These are phyloP conservation scores for Hiodon tergisus DNA, from an alignment of 2,113 vertebrate genomes.

Conservation along the genomic window DNA sequence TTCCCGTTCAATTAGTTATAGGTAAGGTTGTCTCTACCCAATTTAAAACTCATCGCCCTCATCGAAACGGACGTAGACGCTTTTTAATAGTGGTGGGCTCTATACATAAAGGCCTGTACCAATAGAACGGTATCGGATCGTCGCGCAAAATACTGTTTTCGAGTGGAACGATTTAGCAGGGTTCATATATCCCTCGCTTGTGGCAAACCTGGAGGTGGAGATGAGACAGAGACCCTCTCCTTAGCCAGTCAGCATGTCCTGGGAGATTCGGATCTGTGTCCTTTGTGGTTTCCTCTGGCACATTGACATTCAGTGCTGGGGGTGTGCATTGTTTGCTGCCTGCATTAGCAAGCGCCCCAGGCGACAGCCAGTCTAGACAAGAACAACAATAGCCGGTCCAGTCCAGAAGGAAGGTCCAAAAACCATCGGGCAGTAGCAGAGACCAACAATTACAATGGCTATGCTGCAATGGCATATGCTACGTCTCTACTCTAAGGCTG, in stretches of 20 bases:
- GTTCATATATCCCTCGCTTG: neutral
- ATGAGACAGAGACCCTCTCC: neutral
- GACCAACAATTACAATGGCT: neutral
- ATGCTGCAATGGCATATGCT: too few relatives aligned
- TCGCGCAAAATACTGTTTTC: neutral
- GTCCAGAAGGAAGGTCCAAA: neutral
- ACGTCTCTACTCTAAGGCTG: too few relatives aligned
- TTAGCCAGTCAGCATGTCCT: constrained; percentile 2
- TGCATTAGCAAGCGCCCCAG: constrained; percentile 2
- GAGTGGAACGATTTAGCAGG: neutral
- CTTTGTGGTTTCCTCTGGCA: neutral
- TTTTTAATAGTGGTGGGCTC: too few relatives aligned
- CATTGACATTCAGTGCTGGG: constrained; percentile 17
- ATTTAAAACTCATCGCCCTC: too few relatives aligned
- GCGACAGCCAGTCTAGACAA: constrained; percentile 29
- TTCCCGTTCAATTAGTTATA: too few relatives aligned
- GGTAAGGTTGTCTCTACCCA: too few relatives aligned
- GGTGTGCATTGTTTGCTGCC: constrained; percentile 9
- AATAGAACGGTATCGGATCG: too few relatives aligned
- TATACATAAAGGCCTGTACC: too few relatives aligned
- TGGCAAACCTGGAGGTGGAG: neutral
- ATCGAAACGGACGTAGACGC: too few relatives aligned
- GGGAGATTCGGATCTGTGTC: neutral
- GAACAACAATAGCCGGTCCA: constrained; percentile 12
- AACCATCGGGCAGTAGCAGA: neutral